Evolutionary conservation across 2,888 invertebrate genomes (phyloP).

Genomic region (Chromoteleia sp.): DNA sequence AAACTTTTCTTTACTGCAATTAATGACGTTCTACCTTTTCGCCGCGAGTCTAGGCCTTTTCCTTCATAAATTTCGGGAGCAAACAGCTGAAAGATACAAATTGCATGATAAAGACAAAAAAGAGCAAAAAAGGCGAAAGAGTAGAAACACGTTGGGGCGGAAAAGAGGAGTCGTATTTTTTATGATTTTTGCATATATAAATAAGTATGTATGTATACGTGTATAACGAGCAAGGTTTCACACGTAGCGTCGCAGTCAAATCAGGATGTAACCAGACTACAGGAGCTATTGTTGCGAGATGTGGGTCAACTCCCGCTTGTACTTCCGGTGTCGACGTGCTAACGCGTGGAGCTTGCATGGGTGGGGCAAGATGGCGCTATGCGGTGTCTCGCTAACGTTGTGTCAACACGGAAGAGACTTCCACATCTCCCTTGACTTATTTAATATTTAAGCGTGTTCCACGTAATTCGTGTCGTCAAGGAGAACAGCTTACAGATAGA

Average conservation of each 20-base stretch:
- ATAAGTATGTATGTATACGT: slow-evolving; percentile 1
- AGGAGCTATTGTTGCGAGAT: slow-evolving; percentile 72
- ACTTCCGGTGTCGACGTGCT: slow-evolving; percentile 75
- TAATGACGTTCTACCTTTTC: slow-evolving; percentile 21
- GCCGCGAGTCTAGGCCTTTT: not conserved
- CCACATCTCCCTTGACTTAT: slow-evolving; percentile 74
- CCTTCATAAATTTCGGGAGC: slow-evolving; percentile 30
- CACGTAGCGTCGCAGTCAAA: slow-evolving; percentile 54
- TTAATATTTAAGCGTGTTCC: slow-evolving; percentile 70
- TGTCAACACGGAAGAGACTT: slow-evolving; percentile 71
- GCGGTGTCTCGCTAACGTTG: slow-evolving; percentile 65
- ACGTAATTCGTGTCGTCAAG: slow-evolving; percentile 46
- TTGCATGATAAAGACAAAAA: slow-evolving; percentile 32
- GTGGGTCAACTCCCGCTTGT: slow-evolving; percentile 73
- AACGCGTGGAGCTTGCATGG: slow-evolving; percentile 51
- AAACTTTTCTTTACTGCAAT: slow-evolving; percentile 41
- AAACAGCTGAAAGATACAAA: slow-evolving; percentile 57
- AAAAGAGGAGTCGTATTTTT: slow-evolving; percentile 26
- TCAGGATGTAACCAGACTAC: slow-evolving; percentile 71
- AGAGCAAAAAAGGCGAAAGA: not conserved
- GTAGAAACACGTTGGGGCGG: slow-evolving; percentile 1
- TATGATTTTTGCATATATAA: not conserved
- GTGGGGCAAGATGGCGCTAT: slow-evolving; percentile 66
- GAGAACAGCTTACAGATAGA: slow-evolving; percentile 21
- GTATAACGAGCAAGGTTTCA: slow-evolving; percentile 30